Base-by-base conservation (phyloP, 2,888 invertebrate genomes). In the Cybosia mesomella region DNA sequence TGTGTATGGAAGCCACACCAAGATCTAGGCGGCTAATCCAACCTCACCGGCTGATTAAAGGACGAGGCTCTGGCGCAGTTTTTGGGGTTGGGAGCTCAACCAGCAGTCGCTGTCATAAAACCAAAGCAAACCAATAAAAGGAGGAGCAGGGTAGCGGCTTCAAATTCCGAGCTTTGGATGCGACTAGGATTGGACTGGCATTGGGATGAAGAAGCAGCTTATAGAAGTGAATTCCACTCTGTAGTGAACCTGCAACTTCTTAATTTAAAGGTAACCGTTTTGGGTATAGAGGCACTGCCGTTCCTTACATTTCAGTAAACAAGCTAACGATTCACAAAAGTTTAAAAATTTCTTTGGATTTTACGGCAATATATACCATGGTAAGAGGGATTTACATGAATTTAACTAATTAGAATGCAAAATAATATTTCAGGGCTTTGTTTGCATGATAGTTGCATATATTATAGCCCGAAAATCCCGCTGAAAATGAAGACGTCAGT, bases 381-480 rank as follows among this genome's bases (percentile, higher is more conserved):
- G 34, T 22, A 13, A 54, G n/a, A 21, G 53, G 34, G n/a, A 21
- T 54, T 32, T 22, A 32, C 32, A 32, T 21, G 34, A 62, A 62
- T 62, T 54, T 32, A 43, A 43, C 43, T 11, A 61, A 24, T 53
- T 62, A 53, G n/a, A 15, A 24, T 49, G 10, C 49, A 58, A 58
- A 65, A 65, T 64, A 32, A 64, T 39, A 65, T 65, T 58, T 39
- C 53, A 58, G 57, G 57, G 53, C 28, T 53, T 53, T 21, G 21
- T 62, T 53, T 62, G 34, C 58, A 66, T 59, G 24, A 59, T 36
- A 49, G 36, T 55, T 55, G 28, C 53, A 62, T 62, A 62, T n/a
- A n/a, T n/a, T 21, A 34, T 2, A 28, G 7, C 8, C 5, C 53
- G 21, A 32, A 32, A 62, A 54, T 39, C 2, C 28, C n/a, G 18